A percentile compares a stretch with the other conserved stretches of the same genome.
phyloP scores from a whole-genome alignment of 2,888 invertebrate species.

The Acanthacorydalis orientalis region DNA sequence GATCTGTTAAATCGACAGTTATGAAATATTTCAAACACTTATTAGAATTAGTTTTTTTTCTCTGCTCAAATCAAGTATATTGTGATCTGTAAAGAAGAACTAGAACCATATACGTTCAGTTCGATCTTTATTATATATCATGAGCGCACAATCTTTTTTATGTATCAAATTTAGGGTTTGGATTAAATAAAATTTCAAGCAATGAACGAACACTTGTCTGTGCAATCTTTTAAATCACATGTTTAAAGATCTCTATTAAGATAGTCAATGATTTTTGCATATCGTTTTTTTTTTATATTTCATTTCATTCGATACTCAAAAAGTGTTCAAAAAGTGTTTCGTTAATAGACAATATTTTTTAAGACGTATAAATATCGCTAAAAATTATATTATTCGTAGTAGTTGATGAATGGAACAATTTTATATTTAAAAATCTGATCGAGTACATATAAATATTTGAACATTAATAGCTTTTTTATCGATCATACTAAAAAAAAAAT shows the following conservation, averaged over 20 bases:
- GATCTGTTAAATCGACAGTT: no score
- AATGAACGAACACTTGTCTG: not conserved
- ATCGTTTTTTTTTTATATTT: not conserved
- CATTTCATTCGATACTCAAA: not conserved
- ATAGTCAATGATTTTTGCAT: no score
- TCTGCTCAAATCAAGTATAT: no score
- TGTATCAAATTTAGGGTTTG: not conserved
- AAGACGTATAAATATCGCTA: not conserved
- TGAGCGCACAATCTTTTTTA: not conserved
- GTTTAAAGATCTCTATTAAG: no score
- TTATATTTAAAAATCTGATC: not conserved
- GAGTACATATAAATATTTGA: not conserved
- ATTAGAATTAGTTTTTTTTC: no score
- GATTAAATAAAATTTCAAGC: not conserved
- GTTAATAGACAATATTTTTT: not conserved
- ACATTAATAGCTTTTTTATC: no score
- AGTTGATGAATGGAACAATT: not conserved
- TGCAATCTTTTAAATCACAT: not conserved
- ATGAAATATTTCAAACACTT: no score
- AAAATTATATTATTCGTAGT: not conserved
- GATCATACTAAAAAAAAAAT: not conserved
- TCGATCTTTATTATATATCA: not conserved
- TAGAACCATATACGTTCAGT: not conserved
- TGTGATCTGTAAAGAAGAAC: no score
- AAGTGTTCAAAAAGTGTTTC: not conserved